These are phyloP conservation scores for Formicarius rufipectus DNA, from an alignment of 2,113 vertebrate species.

Conservation along the genomic window DNA sequence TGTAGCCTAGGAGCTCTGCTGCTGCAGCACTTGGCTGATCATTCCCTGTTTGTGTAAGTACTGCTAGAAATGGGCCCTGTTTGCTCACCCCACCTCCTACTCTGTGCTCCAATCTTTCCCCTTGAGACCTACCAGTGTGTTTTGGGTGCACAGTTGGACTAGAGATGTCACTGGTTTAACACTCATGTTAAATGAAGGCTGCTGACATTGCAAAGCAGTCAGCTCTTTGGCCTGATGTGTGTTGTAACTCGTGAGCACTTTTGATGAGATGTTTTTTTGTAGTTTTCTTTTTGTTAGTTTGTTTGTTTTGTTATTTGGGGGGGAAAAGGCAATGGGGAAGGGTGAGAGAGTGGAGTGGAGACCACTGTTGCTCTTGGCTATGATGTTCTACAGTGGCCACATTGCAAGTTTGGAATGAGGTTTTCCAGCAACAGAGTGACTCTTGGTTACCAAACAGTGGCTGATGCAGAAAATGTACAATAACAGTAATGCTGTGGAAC, in stretches of 20 bases:
- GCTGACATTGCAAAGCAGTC: not conserved
- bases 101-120: not conserved
- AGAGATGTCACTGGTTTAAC: not conserved
- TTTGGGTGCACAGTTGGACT: not conserved
- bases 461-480: not conserved
- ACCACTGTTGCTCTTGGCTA: fast-evolving
- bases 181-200: not conserved
- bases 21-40: not conserved
- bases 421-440: not conserved
- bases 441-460: not conserved
- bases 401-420: not conserved
- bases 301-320: not conserved
- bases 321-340: not conserved
- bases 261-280: not conserved
- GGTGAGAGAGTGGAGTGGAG: not conserved
- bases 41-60: fast-evolving
- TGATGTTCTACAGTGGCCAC: not conserved
- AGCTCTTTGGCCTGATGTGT: not conserved
- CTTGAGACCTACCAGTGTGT: not conserved
- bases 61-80: not conserved
- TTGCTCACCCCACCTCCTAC: not conserved
- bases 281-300: not conserved
- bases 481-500: not conserved
- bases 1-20: not conserved
- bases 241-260: not conserved